phyloP scores from a whole-genome alignment of 2,113 vertebrate genomes.

The Sebastes schlegelii region DNA sequence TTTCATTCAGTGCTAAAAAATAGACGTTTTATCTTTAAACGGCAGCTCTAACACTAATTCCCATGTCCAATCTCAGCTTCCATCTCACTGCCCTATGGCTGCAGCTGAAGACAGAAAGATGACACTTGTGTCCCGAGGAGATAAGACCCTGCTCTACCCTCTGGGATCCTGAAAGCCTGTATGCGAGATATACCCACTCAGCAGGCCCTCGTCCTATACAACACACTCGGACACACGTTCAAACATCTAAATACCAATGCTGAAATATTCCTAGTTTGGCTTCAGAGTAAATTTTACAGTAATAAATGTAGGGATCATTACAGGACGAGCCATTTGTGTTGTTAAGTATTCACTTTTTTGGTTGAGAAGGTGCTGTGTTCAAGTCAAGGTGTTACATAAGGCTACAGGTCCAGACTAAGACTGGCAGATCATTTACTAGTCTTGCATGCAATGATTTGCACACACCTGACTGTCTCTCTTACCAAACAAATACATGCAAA shows the following conservation, averaged over 20 bases:
- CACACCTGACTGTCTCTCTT: slow-evolving; percentile 42
- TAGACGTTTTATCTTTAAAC: slow-evolving; percentile 33
- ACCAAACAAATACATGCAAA: slow-evolving; percentile 66
- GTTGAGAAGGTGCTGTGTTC: slow-evolving; percentile 3
- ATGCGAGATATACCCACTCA: slow-evolving; percentile 27
- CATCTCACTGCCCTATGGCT: slow-evolving; percentile 33
- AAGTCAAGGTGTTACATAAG: slow-evolving; percentile 34
- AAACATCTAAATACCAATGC: background rate
- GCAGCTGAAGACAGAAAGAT: slow-evolving; percentile 57
- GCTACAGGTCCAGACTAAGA: slow-evolving; percentile 50
- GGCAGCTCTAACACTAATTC: slow-evolving; percentile 36
- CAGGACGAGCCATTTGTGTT: background rate
- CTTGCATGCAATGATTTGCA: slow-evolving; percentile 51
- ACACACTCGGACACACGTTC: background rate
- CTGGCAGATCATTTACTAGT: slow-evolving; percentile 44
- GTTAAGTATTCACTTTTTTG: background rate
- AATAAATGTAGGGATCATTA: slow-evolving; percentile 1
- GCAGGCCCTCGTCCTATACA: background rate
- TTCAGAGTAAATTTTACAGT: background rate
- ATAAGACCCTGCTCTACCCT: slow-evolving; percentile 48
- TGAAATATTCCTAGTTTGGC: background rate
- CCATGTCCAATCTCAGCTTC: slow-evolving; percentile 42
- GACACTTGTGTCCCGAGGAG: slow-evolving; percentile 49
- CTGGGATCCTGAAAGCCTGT: slow-evolving; percentile 20
- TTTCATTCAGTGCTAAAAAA: slow-evolving; percentile 8